Conservation (phyloP, 2,888 invertebrate species). For the Diarsia brunnea region DNA sequence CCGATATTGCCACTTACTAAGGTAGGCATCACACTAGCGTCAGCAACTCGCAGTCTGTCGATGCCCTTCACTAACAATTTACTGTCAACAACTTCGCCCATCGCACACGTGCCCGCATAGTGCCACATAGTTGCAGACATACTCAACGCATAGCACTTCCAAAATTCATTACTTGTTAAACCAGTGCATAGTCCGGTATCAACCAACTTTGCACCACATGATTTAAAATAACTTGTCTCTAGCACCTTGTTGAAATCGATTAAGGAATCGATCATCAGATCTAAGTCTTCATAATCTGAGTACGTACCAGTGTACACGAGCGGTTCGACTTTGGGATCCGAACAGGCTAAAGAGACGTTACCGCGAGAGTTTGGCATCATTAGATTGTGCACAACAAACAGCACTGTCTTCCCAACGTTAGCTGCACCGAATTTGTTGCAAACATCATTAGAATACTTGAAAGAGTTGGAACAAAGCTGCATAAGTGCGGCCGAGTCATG, state of each 20-base stretch:
- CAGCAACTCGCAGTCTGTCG: constrained; percentile 35
- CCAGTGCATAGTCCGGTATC: constrained; percentile 65
- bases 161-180: constrained; percentile 44
- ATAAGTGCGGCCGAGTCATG: constrained; percentile 54
- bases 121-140: constrained; percentile 68
- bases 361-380: constrained; percentile 66
- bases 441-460: constrained; percentile 66
- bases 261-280: constrained; percentile 59
- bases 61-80: constrained; percentile 54
- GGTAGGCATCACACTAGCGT: constrained; percentile 46
- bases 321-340: constrained; percentile 50
- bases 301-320: constrained; percentile 43
- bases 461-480: constrained; percentile 65
- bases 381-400: constrained; percentile 44
- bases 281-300: constrained; percentile 63
- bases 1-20: constrained; percentile 45
- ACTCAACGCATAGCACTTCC: constrained; percentile 60
- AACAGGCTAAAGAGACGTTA: constrained; percentile 47
- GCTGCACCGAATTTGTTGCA: constrained; percentile 64
- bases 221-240: constrained; percentile 65
- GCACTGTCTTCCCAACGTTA: constrained; percentile 33
- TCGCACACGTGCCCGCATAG: constrained; percentile 61
- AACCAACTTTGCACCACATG: constrained; percentile 56
- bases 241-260: constrained; percentile 67
- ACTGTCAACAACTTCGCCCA: constrained; percentile 64